A percentile compares a stretch with the other conserved stretches of the same genome.
Evolutionary conservation across 2,797 vertebrate species (phyloP).

Genomic region (Falco biarmicus): DNA sequence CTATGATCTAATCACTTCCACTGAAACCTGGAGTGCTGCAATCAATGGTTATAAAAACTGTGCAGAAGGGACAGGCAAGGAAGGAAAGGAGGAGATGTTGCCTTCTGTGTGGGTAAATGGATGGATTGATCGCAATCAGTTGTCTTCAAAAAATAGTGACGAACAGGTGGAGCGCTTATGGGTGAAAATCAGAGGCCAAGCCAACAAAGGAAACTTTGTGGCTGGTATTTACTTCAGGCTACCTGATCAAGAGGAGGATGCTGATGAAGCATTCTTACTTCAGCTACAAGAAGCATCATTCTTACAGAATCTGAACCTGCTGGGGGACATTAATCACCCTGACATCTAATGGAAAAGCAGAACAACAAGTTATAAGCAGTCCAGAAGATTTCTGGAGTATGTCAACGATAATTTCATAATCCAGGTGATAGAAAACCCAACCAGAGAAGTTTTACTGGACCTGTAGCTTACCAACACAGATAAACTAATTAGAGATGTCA

Average conservation of each 20-base stretch:
- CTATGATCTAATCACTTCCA: background rate
- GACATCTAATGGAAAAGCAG: background rate
- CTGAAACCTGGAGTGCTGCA: background rate
- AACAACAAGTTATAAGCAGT: no score
- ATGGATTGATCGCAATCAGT: rapidly evolving
- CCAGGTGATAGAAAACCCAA: no score
- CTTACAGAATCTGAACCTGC: background rate
- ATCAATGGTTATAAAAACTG: background rate
- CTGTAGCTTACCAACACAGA: no score
- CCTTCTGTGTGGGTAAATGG: background rate
- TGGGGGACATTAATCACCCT: background rate
- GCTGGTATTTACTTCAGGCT: background rate
- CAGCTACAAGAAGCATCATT: background rate
- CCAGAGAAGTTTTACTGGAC: no score
- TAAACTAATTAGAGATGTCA: background rate
- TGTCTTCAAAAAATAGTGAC: background rate
- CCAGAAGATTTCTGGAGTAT: no score
- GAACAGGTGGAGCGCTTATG: no score
- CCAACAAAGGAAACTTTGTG: background rate
- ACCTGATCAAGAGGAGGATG: background rate
- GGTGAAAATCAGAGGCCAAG: background rate
- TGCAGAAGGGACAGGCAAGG: background rate
- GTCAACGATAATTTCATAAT: no score
- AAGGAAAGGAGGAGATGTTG: background rate
- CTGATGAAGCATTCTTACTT: background rate